phyloP scores from a whole-genome alignment of 2,113 vertebrate genomes.

The Toxotes chatareus region DNA sequence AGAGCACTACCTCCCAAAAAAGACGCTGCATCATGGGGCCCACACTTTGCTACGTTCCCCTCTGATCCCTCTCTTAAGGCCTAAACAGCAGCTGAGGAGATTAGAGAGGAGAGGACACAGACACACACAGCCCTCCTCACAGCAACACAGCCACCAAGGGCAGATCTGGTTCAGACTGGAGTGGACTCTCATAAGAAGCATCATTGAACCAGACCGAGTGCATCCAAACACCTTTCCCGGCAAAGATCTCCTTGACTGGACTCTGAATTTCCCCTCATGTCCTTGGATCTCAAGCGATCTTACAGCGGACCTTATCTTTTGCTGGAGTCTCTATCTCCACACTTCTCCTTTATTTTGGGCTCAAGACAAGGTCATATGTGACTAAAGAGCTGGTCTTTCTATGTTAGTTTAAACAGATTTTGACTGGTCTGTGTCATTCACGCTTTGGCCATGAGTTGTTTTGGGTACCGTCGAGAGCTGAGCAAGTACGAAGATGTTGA shows the following conservation, averaged over 20 bases:
- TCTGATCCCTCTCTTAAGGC: constrained; percentile 90
- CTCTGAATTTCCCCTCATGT: constrained; percentile 5
- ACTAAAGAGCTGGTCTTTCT: constrained; percentile 5
- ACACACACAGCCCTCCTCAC: background rate
- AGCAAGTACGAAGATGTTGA: constrained; percentile 98
- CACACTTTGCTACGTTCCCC: constrained; percentile 85
- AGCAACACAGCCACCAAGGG: constrained; percentile 23
- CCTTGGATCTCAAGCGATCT: constrained; percentile 25
- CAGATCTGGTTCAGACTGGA: constrained; percentile 53
- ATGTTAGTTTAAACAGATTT: background rate
- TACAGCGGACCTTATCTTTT: constrained; percentile 16
- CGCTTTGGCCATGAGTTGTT: constrained; percentile 88
- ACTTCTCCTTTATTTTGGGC: constrained; percentile 1
- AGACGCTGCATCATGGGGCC: constrained; percentile 91
- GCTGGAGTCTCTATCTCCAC: background rate
- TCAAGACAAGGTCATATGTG: background rate
- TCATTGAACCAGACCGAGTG: constrained; percentile 1
- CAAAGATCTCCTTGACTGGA: constrained; percentile 1
- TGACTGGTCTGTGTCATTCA: background rate
- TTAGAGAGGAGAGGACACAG: constrained; percentile 82
- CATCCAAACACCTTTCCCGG: background rate
- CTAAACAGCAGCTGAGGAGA: constrained; percentile 82
- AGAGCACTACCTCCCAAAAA: constrained; percentile 94
- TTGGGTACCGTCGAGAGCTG: constrained; percentile 95
- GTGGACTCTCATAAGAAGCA: constrained; percentile 5